Conservation (phyloP, 1,140 invertebrate genomes). For the Spodoptera litura region DNA sequence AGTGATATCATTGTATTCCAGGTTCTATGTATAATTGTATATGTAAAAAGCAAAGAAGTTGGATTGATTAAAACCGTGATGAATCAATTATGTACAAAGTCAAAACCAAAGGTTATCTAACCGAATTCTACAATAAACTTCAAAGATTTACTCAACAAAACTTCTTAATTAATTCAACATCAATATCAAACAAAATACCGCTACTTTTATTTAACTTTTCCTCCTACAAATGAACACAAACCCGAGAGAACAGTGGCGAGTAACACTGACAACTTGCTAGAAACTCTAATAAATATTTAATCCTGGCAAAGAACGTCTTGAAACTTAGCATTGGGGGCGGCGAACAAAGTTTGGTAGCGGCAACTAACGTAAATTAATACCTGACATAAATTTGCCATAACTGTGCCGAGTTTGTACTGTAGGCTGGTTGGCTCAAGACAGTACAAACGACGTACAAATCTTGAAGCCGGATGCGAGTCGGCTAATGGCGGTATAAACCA, state of each 20-base stretch:
- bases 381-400: constrained; percentile 85
- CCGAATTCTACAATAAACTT: not conserved
- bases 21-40: not conserved
- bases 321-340: constrained; percentile 68
- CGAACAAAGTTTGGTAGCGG: constrained; percentile 75
- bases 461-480: constrained; percentile 66
- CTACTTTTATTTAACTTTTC: constrained; percentile 35
- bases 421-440: constrained; percentile 70
- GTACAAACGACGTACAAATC: constrained; percentile 82
- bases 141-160: not conserved
- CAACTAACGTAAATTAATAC: constrained; percentile 84
- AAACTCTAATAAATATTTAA: constrained; percentile 82
- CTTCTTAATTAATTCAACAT: not conserved
- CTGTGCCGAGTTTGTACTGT: constrained; percentile 42
- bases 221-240: constrained; percentile 25
- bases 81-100: too few species aligned
- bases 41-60: too few species aligned
- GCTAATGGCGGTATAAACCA: constrained; percentile 75
- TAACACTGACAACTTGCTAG: constrained; percentile 55
- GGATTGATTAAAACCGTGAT: too few species aligned
- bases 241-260: constrained; percentile 45
- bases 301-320: constrained; percentile 72
- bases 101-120: not conserved
- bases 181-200: constrained; percentile 26
- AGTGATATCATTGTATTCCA: constrained; percentile 3